These are phyloP conservation scores for Spicauda simplicius DNA, from an alignment of 2,888 invertebrate genomes.

Conservation along the genomic window DNA sequence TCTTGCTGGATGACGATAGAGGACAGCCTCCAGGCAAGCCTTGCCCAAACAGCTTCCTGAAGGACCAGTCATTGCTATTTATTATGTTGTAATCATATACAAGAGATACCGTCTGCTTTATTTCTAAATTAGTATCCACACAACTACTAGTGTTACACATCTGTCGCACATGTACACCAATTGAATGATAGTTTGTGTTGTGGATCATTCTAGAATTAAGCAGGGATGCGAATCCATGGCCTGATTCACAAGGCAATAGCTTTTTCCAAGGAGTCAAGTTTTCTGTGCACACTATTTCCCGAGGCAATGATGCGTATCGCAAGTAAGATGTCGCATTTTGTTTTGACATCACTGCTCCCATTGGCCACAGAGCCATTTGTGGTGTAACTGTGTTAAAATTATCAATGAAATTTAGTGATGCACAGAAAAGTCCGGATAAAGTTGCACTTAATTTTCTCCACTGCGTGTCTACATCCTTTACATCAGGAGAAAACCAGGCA, in stretches of 20 bases:
- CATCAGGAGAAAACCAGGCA: constrained; percentile 93
- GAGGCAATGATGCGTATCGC: constrained; percentile 95
- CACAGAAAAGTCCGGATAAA: constrained; percentile 97
- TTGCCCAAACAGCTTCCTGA: constrained; percentile 94
- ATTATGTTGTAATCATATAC: constrained; percentile 93
- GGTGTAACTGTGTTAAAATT: constrained; percentile 93
- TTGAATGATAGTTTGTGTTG: constrained; percentile 96
- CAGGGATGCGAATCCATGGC: constrained; percentile 93
- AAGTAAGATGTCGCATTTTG: constrained; percentile 83
- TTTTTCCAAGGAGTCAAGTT: constrained; percentile 99
- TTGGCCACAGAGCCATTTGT: constrained; percentile 92
- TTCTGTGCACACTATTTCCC: constrained; percentile 99
- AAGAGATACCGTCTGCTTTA: constrained; percentile 93
- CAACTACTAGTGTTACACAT: constrained; percentile 88
- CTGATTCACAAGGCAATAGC: constrained; percentile 96
- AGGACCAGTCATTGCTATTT: constrained; percentile 91
- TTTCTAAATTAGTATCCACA: constrained; percentile 88
- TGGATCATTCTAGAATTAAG: constrained; percentile 96
- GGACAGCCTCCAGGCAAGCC: constrained; percentile 93
- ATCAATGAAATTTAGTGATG: constrained; percentile 97
- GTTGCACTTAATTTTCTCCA: constrained; percentile 96
- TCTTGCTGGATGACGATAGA: constrained; percentile 89
- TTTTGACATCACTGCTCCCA: constrained; percentile 83
- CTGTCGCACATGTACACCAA: constrained; percentile 93
- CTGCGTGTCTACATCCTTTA: constrained; percentile 89